phyloP scores from a whole-genome alignment of 2,113 vertebrate genomes.

The Hypanus sabinus region DNA sequence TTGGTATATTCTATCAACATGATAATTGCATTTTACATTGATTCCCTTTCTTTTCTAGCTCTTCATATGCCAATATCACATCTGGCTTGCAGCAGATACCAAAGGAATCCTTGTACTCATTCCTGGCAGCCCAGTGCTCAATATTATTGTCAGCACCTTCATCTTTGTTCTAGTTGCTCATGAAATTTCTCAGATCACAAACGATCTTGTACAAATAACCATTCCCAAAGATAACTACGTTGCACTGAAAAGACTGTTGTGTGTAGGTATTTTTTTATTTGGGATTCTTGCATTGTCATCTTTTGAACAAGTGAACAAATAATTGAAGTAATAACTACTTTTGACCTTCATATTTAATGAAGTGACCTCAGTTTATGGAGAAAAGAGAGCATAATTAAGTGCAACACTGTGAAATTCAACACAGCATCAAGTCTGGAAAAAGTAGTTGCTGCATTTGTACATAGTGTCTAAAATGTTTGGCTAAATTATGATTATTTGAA shows the following conservation, averaged over 20 bases:
- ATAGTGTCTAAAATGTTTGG: neutral
- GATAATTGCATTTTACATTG: neutral
- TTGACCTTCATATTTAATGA: conserved; percentile 8
- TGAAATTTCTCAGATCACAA: conserved; percentile 92
- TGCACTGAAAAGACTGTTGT: conserved; percentile 74
- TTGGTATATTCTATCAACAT: neutral
- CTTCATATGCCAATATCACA: conserved; percentile 97
- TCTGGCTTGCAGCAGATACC: conserved; percentile 95
- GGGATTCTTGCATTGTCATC: conserved; percentile 65
- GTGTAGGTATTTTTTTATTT: conserved; percentile 60
- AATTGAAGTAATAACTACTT: conserved; percentile 24
- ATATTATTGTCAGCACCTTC: conserved; percentile 89
- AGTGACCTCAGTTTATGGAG: neutral
- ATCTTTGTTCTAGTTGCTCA: conserved; percentile 96
- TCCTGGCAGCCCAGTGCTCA: conserved; percentile 82
- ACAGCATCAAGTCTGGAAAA: conserved; percentile 8
- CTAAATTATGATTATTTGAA: neutral
- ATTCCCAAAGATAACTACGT: conserved; percentile 83
- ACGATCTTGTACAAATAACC: conserved; percentile 83
- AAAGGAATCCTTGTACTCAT: conserved; percentile 91
- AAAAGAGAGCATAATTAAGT: neutral
- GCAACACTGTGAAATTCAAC: neutral
- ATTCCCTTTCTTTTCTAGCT: conserved; percentile 60
- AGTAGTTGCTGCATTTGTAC: neutral
- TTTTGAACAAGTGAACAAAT: conserved; percentile 26